These are phyloP conservation scores for Bos javanicus DNA, from an alignment of 2,113 vertebrate genomes.

Conservation along the genomic window DNA sequence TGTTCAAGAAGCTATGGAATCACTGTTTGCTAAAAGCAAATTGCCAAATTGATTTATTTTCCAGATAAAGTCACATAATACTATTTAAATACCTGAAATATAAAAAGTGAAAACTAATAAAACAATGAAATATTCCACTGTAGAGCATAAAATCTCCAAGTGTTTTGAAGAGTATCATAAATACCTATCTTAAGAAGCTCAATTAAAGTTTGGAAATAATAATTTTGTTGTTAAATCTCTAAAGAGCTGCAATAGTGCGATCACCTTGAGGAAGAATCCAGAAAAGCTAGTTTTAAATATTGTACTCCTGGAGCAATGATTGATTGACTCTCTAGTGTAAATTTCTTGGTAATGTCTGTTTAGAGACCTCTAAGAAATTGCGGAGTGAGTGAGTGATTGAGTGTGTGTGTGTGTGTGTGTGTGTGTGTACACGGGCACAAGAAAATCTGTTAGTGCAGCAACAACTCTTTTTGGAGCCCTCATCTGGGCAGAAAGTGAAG, in stretches of 20 bases:
- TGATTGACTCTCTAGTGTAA: conserved; percentile 55
- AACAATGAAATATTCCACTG: conserved; percentile 25
- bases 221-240: conserved; percentile 69
- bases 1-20: conserved; percentile 49
- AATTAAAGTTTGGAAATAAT: conserved; percentile 70
- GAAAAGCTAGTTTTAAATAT: conserved; percentile 62
- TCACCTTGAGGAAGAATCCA: conserved; percentile 67
- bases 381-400: not conserved
- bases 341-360: conserved; percentile 63
- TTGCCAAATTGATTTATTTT: conserved; percentile 70
- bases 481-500: not conserved
- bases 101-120: conserved; percentile 61
- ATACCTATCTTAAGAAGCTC: conserved; percentile 59
- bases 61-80: conserved; percentile 57
- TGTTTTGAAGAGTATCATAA: conserved; percentile 52
- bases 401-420: not conserved
- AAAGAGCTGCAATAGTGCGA: conserved; percentile 48
- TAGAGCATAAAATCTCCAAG: conserved; percentile 48
- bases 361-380: not conserved
- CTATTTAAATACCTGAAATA: conserved; percentile 50
- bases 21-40: conserved; percentile 66
- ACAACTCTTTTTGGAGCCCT: not conserved
- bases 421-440: not conserved
- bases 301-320: conserved; percentile 64
- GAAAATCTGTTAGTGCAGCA: not conserved